A percentile compares a stretch with the other conserved stretches of the same genome.
Evolutionary conservation across 2,113 vertebrate genomes (phyloP).

Genomic region (Misgurnus anguillicaudatus): DNA sequence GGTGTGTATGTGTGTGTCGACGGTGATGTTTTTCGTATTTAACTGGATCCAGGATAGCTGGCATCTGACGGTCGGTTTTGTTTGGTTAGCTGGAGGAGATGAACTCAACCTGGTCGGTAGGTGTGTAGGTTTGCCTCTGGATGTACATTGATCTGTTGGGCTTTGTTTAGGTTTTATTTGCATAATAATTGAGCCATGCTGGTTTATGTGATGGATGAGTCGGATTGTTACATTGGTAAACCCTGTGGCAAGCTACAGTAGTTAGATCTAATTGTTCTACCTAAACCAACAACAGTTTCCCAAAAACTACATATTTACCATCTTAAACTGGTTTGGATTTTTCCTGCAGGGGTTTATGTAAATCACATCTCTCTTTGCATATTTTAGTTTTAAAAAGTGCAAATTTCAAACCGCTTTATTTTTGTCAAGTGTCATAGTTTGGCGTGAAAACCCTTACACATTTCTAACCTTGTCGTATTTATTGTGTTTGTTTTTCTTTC

Average conservation of each 20-base stretch:
- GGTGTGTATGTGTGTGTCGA: constrained; percentile 42
- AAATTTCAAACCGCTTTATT: neutral
- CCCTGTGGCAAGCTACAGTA: too few relatives aligned
- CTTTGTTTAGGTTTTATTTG: neutral
- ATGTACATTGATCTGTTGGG: neutral
- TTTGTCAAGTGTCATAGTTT: neutral
- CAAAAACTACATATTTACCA: too few relatives aligned
- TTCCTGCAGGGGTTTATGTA: neutral
- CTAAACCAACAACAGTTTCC: too few relatives aligned
- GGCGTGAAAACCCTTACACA: neutral
- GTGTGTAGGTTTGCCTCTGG: neutral
- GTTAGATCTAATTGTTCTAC: too few relatives aligned
- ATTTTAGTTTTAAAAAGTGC: neutral
- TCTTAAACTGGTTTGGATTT: neutral
- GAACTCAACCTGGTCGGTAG: neutral
- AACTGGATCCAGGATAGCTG: neutral
- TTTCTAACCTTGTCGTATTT: constrained; percentile 22
- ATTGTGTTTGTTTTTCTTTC: constrained; percentile 51
- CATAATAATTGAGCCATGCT: neutral
- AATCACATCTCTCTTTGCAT: neutral
- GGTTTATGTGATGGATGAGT: neutral
- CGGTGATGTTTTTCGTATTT: neutral
- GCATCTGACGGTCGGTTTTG: neutral
- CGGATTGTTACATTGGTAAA: neutral
- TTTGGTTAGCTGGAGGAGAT: neutral